Evolutionary conservation across 2,888 invertebrate genomes (phyloP).

Genomic region (Drosophila affinis): DNA sequence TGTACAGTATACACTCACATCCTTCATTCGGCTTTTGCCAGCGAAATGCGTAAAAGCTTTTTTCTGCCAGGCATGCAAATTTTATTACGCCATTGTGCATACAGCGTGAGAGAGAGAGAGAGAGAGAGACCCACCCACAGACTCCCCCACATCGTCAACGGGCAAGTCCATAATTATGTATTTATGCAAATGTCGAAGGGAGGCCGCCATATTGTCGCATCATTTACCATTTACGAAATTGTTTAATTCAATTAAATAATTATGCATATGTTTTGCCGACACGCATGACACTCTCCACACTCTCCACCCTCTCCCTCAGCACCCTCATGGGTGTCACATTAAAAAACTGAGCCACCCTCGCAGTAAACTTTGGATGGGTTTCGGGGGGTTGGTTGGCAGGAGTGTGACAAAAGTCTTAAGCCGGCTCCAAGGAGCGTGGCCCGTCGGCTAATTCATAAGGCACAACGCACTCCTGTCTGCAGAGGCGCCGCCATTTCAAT

Average conservation of each 20-base stretch:
- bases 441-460: slow-evolving; percentile 67
- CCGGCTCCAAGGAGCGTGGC: slow-evolving; percentile 60
- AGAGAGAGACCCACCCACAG: background rate
- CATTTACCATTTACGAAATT: slow-evolving; percentile 80
- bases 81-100: slow-evolving; percentile 30
- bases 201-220: slow-evolving; percentile 67
- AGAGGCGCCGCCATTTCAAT: slow-evolving; percentile 67
- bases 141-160: slow-evolving; percentile 10
- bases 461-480: slow-evolving; percentile 3
- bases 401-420: slow-evolving; percentile 63
- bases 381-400: slow-evolving; percentile 3
- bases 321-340: slow-evolving; percentile 41
- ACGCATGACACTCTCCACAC: slow-evolving; percentile 54
- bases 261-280: slow-evolving; percentile 71
- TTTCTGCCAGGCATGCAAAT: slow-evolving; percentile 52
- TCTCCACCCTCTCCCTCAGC: background rate
- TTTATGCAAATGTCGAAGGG: slow-evolving; percentile 71
- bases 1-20: slow-evolving; percentile 1
- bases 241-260: slow-evolving; percentile 82
- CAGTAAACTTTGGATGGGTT: slow-evolving; percentile 54
- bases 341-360: slow-evolving; percentile 59
- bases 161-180: slow-evolving; percentile 72
- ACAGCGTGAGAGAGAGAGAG: background rate
- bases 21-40: slow-evolving; percentile 13
- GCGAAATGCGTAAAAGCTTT: slow-evolving; percentile 42